phyloP scores from a whole-genome alignment of 2,888 invertebrate genomes.

The Listrodromus nycthemerus region DNA sequence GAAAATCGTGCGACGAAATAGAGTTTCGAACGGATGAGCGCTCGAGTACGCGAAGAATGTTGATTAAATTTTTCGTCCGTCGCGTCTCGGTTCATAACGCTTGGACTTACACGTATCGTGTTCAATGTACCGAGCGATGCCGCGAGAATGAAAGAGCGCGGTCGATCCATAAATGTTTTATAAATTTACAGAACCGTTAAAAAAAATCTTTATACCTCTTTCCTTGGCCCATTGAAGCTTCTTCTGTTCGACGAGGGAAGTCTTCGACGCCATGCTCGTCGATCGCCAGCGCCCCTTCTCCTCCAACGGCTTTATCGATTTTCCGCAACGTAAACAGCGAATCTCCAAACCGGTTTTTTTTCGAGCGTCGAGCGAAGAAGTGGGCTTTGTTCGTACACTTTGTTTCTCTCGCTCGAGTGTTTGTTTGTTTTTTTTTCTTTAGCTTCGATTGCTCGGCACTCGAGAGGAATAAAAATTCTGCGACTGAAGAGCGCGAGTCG shows the following conservation, averaged over 20 bases:
- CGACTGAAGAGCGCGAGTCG: neutral
- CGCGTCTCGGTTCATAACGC: conserved; percentile 18
- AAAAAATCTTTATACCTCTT: conserved; percentile 89
- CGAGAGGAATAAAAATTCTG: conserved; percentile 47
- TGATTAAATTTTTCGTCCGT: conserved; percentile 52
- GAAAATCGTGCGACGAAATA: neutral
- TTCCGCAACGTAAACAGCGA: neutral
- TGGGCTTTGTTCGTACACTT: neutral
- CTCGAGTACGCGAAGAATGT: conserved; percentile 45
- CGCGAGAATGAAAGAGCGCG: neutral
- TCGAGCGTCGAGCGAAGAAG: conserved; percentile 4
- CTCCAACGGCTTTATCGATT: neutral
- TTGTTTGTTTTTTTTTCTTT: neutral
- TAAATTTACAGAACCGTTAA: neutral
- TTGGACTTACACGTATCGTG: conserved; percentile 1
- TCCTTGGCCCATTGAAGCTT: conserved; percentile 97
- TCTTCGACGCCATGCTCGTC: conserved; percentile 73
- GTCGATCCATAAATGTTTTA: conserved; percentile 8
- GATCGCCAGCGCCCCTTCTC: conserved; percentile 1
- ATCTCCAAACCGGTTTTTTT: neutral
- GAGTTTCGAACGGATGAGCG: conserved; percentile 10
- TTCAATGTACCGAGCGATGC: conserved; percentile 29
- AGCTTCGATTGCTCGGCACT: conserved; percentile 28
- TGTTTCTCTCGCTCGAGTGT: no score
- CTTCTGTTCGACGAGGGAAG: conserved; percentile 93